Evolutionary conservation across 2,797 vertebrate species (phyloP).

Genomic region (Balearica regulorum): DNA sequence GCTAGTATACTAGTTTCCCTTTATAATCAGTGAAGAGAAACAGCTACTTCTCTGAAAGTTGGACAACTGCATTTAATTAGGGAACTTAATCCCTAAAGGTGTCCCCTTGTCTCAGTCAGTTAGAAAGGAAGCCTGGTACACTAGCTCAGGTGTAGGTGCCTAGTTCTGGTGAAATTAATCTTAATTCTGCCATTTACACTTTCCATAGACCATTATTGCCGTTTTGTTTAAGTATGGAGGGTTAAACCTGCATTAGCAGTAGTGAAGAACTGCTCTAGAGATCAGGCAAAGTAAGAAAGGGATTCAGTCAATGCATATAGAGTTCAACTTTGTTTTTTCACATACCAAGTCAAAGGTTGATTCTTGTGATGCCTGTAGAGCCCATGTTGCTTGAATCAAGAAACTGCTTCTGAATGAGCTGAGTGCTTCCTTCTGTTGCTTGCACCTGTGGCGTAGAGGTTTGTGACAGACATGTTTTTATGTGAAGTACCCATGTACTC

Average conservation of each 20-base stretch:
- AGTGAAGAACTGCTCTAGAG: background rate
- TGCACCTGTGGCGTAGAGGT: conserved; percentile 1
- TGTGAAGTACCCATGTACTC: background rate
- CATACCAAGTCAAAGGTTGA: background rate
- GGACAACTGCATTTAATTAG: background rate
- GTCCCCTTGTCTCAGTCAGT: background rate
- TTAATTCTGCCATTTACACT: background rate
- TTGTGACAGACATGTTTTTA: conserved; percentile 5
- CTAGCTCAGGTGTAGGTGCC: background rate
- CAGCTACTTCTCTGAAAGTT: background rate
- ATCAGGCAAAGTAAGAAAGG: background rate
- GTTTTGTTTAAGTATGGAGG: background rate
- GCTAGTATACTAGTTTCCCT: background rate
- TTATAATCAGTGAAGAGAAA: background rate
- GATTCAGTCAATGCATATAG: background rate
- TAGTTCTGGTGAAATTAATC: background rate
- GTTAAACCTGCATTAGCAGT: background rate
- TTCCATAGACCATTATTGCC: background rate
- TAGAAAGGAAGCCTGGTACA: background rate
- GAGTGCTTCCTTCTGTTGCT: conserved; percentile 8
- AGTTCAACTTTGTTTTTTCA: conserved; percentile 36
- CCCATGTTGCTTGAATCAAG: conserved; percentile 1
- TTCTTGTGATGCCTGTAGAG: conserved; percentile 18
- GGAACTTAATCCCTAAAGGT: background rate
- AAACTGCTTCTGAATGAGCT: background rate